Evolutionary conservation across 2,113 vertebrate genomes (phyloP), one percentile per base, ranked within the genome.

Genomic region (Castor canadensis): DNA sequence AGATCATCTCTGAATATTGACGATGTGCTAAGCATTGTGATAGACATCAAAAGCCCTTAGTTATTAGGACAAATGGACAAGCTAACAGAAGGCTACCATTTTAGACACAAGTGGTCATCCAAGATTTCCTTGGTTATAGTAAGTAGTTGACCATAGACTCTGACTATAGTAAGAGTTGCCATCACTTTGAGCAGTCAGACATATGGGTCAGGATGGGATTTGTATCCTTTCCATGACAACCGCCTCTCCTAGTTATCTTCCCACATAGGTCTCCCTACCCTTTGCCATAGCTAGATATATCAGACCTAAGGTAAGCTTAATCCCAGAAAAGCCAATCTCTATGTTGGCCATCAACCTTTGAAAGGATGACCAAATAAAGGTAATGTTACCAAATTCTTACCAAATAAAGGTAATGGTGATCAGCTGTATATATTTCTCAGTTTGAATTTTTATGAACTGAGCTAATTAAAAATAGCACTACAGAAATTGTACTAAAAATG

Each of bases 401-500:
- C 64, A 80, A 93, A 86, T n/a, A 87, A 22, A 45, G 12, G 73
- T 54, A 66, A 17, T 38, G 20, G 22, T 77, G 16, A 81, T 60
- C 10, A 91, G 32, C n/a, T 66, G 3, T 9, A 84, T 67, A 85
- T 43, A 81, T 91, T 95, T 73, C 79, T 89, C 43, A 79, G 35
- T n/a, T 85, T 56, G 58, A 85, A 92, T 45, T 60, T 26, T 81
- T 89, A 72, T 82, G 16, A 6, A 9, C 32, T 88, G 43, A 79
- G 35, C 56, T 77, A 73, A 24, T 79, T 73, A 16, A 58, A 73
- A 95, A 89, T 35, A 43, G n/a, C 2, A 82, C 67, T 32, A 89
- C 28, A 92, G 60, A 96, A 95, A 84, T 87, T 38, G 82, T 13
- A 84, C 7, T 43, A 64, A 80, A 80, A 84, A 26, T 12, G 43